Evolutionary conservation across 2,888 invertebrate genomes (phyloP), one percentile per base, ranked within the genome.

Genomic region (Arctia plantaginis): DNA sequence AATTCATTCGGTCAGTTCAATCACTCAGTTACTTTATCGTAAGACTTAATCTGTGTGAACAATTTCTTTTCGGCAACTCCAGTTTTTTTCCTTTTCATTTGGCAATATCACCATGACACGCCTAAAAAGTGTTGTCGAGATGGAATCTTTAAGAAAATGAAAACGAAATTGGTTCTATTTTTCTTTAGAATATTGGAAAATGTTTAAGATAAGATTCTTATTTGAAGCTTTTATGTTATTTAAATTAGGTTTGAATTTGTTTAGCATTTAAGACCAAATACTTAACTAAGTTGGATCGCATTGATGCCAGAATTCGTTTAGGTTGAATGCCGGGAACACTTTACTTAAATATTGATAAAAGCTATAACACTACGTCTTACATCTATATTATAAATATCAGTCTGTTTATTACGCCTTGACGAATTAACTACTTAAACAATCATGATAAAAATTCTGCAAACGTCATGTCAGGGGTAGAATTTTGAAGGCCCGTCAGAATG

Each of bases 71-170:
- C 23, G 51, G 71, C 74, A 72, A 67, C 64, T 70, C 44, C 62
- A 39, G 35, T 72, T 73, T 35, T 18, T 62, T 59, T 70, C 67
- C 66, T 67, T 69, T 69, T 74, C 65, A 75, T 80, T 76, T 73
- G 47, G 33, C 35, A 72, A 72, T 71, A 39, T 69, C 47, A 13
- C 41, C 30, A 59, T 70, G 35, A n/a, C 59, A 30, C 70, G 41
- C 33, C 1, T n/a, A 15, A n/a, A 68, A 68, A 62, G 41, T 55
- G 27, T 51, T 65, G 59, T 69, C 39, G 59, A 73, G 64, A 69
- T 68, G 65, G 59, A 70, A 68, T 67, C 35, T 39, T 33, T 67
- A 27, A 44, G 39, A 66, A 33, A 66, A 35, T 64, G 33, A 7
- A 33, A 71, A 66, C 1, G 66, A 15, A 64, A 39, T 66, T 59